phyloP scores from a whole-genome alignment of 2,797 vertebrate genomes.

The Mycteria americana region DNA sequence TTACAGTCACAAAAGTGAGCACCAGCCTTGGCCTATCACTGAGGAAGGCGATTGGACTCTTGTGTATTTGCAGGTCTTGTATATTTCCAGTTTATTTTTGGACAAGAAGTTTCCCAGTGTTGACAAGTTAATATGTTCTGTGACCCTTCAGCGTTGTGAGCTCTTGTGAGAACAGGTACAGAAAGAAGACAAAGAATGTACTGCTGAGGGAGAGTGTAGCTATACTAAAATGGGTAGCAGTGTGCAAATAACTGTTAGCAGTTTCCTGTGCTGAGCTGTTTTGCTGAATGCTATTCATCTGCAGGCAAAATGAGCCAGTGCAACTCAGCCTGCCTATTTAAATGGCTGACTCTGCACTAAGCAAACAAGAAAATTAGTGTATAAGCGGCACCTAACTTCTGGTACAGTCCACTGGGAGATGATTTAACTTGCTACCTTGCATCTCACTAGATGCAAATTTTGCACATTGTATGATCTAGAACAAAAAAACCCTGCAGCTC shows the following conservation, averaged over 20 bases:
- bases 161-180: neutral
- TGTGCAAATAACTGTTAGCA: neutral
- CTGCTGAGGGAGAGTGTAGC: neutral
- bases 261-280: neutral
- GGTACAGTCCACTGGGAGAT: neutral
- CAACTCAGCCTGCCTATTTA: neutral
- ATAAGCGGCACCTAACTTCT: neutral
- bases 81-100: neutral
- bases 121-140: neutral
- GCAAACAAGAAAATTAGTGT: neutral
- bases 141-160: neutral
- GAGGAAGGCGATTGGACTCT: neutral
- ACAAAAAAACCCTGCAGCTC: accelerated
- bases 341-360: slow-evolving; percentile 19
- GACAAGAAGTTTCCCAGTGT: neutral
- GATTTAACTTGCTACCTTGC: neutral
- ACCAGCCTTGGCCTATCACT: accelerated
- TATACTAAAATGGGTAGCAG: neutral
- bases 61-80: neutral
- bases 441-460: neutral
- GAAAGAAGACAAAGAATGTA: neutral
- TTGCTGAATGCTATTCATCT: neutral
- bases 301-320: neutral
- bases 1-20: neutral
- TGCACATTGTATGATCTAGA: neutral